Evolutionary conservation across 2,888 invertebrate genomes (phyloP).

Genomic region (Lithophane ornitopus): DNA sequence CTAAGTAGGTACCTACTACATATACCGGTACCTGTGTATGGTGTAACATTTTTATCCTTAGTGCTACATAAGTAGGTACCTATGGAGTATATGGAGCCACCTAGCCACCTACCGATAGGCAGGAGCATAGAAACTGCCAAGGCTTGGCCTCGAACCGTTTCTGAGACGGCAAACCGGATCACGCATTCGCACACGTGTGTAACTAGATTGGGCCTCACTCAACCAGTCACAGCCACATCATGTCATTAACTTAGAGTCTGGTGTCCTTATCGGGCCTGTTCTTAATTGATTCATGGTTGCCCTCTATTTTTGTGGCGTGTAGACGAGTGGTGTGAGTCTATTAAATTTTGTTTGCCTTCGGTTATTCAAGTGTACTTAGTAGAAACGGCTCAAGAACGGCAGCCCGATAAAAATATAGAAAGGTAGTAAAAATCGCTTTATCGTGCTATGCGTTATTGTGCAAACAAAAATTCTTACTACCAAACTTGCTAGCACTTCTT

Average conservation of each 20-base stretch:
- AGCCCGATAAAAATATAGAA: constrained; percentile 8
- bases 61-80: background rate
- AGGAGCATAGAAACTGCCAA: constrained; percentile 43
- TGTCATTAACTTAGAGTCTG: constrained; percentile 49
- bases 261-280: constrained; percentile 53
- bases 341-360: background rate
- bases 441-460: background rate
- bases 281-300: constrained; percentile 58
- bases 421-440: background rate
- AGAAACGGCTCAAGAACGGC: too few species aligned
- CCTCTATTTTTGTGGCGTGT: constrained; percentile 18
- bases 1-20: too few species aligned
- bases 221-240: constrained; percentile 58
- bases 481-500: too few species aligned
- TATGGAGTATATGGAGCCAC: background rate
- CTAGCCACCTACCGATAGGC: constrained; percentile 11
- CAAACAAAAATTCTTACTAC: background rate
- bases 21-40: too few species aligned
- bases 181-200: constrained; percentile 67
- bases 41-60: background rate
- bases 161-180: constrained; percentile 76
- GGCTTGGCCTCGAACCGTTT: constrained; percentile 76
- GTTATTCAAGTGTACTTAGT: too few species aligned
- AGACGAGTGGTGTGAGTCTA: background rate
- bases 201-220: constrained; percentile 69